Percentiles rank a stretch among this genome's conserved stretches.
phyloP scores from a whole-genome alignment of 2,797 vertebrate genomes.

The Poeciliopsis presidionis region DNA sequence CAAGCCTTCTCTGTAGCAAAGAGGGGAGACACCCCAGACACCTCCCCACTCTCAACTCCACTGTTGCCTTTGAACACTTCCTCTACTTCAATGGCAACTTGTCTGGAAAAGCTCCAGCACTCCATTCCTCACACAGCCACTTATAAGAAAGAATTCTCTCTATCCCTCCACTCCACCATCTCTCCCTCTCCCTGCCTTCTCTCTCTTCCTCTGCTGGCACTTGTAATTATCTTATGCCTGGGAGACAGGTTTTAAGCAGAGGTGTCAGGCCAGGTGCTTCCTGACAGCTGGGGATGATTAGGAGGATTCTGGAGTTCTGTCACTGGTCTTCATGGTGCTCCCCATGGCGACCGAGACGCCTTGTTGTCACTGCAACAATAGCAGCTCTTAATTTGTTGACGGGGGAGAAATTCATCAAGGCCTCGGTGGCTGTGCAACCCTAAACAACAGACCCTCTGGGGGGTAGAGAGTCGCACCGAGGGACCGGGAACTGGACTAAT shows the following conservation, averaged over 20 bases:
- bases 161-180: slow-evolving; percentile 60
- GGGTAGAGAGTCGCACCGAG: slow-evolving; percentile 64
- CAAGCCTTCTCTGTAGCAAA: slow-evolving; percentile 71
- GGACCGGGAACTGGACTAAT: slow-evolving; percentile 64
- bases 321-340: slow-evolving; percentile 93
- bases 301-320: slow-evolving; percentile 93
- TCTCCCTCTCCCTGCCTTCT: slow-evolving; percentile 62
- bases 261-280: slow-evolving; percentile 98
- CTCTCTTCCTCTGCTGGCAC: slow-evolving; percentile 83
- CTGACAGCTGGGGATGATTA: slow-evolving; percentile 99
- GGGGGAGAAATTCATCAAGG: slow-evolving; percentile 82
- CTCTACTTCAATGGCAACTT: slow-evolving; percentile 97
- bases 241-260: slow-evolving; percentile 99
- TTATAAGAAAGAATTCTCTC: slow-evolving; percentile 73
- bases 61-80: slow-evolving; percentile 86
- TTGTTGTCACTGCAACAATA: slow-evolving; percentile 82
- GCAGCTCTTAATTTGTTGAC: slow-evolving; percentile 85
- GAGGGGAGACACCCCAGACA: slow-evolving; percentile 80
- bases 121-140: slow-evolving; percentile 77
- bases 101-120: slow-evolving; percentile 88
- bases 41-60: slow-evolving; percentile 72
- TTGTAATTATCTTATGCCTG: slow-evolving; percentile 99
- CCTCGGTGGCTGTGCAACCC: slow-evolving; percentile 67
- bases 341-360: slow-evolving; percentile 85
- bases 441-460: slow-evolving; percentile 77